These are phyloP conservation scores for Dromaius novaehollandiae DNA, from an alignment of 2,113 vertebrate species.

Conservation along the genomic window DNA sequence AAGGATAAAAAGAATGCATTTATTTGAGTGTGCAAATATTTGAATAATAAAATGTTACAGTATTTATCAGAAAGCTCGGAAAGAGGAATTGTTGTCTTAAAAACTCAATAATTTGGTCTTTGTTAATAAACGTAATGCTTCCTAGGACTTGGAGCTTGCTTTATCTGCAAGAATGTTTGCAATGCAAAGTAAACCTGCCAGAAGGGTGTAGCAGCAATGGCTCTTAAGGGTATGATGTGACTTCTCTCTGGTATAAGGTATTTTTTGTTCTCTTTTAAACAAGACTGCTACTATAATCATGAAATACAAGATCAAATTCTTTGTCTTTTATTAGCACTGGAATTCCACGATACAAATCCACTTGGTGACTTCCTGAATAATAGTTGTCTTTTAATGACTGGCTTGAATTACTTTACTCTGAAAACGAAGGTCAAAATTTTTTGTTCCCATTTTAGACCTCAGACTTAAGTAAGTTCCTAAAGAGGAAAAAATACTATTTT, in stretches of 20 bases:
- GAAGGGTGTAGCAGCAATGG: not conserved
- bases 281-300: not conserved
- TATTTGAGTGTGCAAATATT: not conserved
- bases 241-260: not conserved
- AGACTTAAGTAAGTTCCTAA: not conserved
- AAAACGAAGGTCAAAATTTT: slow-evolving; percentile 21
- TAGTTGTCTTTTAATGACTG: slow-evolving; percentile 2
- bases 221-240: not conserved
- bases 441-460: not conserved
- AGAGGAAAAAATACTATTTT: not conserved
- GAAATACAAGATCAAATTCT: slow-evolving; percentile 30
- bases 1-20: not conserved
- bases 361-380: not conserved
- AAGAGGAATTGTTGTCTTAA: not conserved
- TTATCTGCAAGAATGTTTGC: not conserved
- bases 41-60: not conserved
- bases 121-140: not conserved
- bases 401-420: not conserved
- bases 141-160: not conserved
- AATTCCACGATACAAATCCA: not conserved
- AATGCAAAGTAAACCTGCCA: not conserved
- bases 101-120: not conserved
- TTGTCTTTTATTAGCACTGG: not conserved
- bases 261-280: slow-evolving; percentile 40
- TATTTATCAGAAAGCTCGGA: not conserved